Percentiles rank a stretch among this genome's conserved stretches.
phyloP scores from a whole-genome alignment of 1,140 invertebrate genomes.

The Leucophenga varia region DNA sequence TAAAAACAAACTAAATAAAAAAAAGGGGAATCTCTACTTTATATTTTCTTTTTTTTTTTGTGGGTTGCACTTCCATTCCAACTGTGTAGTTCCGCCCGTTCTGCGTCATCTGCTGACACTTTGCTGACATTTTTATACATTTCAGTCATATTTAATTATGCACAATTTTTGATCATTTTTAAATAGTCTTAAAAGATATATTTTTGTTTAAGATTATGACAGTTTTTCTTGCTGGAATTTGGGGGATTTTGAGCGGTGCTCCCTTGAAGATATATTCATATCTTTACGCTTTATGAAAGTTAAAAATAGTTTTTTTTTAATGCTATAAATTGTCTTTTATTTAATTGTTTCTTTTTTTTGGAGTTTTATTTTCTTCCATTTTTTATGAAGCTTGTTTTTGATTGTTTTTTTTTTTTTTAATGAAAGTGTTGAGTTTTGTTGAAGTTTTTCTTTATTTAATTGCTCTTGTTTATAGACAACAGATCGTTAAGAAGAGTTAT shows the following conservation, averaged over 20 bases:
- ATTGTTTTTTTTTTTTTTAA: constrained; percentile 25
- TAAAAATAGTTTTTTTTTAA: no score
- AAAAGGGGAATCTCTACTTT: constrained; percentile 1
- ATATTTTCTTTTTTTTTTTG: no score
- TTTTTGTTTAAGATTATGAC: no score
- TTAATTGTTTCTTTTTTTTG: constrained; percentile 12
- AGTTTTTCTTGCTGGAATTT: no score
- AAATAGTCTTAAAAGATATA: no score
- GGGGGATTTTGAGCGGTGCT: no score
- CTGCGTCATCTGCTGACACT: constrained; percentile 52
- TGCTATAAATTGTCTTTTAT: no score
- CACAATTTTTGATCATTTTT: constrained; percentile 12
- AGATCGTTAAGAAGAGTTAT: background rate
- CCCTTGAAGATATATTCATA: no score
- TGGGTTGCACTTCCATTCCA: no score
- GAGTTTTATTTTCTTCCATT: no score
- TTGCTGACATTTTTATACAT: constrained; percentile 50
- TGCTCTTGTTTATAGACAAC: constrained; percentile 46
- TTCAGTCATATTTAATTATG: constrained; percentile 42
- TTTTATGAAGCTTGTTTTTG: no score
- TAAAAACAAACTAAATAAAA: constrained; percentile 9
- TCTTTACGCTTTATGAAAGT: no score
- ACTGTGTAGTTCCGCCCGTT: constrained; percentile 43
- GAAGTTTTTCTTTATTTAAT: constrained; percentile 33
- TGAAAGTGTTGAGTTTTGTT: constrained; percentile 48